phyloP scores from a whole-genome alignment of 1,140 invertebrate species.

The Drosophila pseudoobscura region DNA sequence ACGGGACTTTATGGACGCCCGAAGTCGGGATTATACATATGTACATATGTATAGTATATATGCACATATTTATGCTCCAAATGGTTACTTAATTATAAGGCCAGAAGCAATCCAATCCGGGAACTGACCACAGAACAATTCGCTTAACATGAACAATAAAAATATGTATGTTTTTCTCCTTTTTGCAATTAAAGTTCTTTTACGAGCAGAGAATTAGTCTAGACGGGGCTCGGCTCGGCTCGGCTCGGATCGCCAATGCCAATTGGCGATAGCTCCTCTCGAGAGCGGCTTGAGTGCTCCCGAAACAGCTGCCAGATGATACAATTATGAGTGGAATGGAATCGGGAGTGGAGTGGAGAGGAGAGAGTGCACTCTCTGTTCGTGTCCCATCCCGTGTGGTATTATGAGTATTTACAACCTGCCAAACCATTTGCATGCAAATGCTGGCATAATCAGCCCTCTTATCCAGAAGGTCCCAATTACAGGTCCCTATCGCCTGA shows the following conservation, averaged over 20 bases:
- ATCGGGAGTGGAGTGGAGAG: no score
- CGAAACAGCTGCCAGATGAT: constrained; percentile 33
- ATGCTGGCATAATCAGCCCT: constrained; percentile 65
- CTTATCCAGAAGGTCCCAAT: constrained; percentile 42
- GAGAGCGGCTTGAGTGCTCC: constrained; percentile 1
- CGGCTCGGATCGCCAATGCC: constrained; percentile 3
- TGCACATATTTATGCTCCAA: constrained; percentile 14
- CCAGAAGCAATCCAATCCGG: constrained; percentile 44
- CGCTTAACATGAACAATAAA: constrained; percentile 63
- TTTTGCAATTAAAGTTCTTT: constrained; percentile 70
- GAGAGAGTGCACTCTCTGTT: no score
- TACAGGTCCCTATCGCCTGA: constrained; percentile 23
- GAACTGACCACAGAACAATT: constrained; percentile 33
- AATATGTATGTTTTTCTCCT: constrained; percentile 40
- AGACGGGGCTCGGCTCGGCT: constrained; percentile 21
- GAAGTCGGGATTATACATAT: constrained; percentile 62
- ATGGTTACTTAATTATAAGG: constrained; percentile 66
- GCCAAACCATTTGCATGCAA: constrained; percentile 34
- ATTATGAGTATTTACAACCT: constrained; percentile 23
- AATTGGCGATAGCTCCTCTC: constrained; percentile 25
- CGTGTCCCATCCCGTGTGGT: not conserved
- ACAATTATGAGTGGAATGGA: not conserved
- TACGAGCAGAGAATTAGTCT: constrained; percentile 74
- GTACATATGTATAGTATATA: not conserved
- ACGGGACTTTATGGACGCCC: constrained; percentile 1